Evolutionary conservation across 2,797 vertebrate genomes (phyloP), one percentile per base, ranked within the genome.

Genomic region (Delichon dasypus): DNA sequence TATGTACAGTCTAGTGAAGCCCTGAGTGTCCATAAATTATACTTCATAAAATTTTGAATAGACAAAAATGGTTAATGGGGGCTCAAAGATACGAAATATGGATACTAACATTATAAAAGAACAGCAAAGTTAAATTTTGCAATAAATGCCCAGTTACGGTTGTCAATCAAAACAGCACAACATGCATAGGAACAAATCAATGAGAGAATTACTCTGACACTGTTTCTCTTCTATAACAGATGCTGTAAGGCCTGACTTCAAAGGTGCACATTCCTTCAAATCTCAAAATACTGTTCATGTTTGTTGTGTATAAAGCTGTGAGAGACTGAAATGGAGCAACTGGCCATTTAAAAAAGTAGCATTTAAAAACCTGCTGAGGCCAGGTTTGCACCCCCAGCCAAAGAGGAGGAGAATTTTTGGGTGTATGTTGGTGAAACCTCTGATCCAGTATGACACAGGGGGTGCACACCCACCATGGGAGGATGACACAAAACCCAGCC

Each of bases 331-430:
- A 65, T 25, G 11, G 57, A 68, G 55, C 32, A 50, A 51, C 0
- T 18, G 17, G 21, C 29, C 30, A 55, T 34, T 38, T 77, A 18
- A 19, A 71, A 70, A 83, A 71, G 25, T 38, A 89, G n/a, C 20
- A 57, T 50, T 38, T 38, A 38, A 38, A 38, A 38, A 38, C 38
- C 38, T 65, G 44, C n/a, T 76, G 29, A 83, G 44, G 51, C 29
- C 44, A 58, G 3, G 3, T 64, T 51, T 55, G 20, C 21, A 40
- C 3, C 4, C 8, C 14, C 29, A 64, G 18, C 5, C 0, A 0
- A 64, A 64, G 8, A 16, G 27, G 11, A 60, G 25, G 23, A 55
- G 19, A 64, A 11, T 26, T 83, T 76, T 22, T 45, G 44, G 32
- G 21, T n/a, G 55, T 23, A 10, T 61, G 22, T 11, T 32, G 34